Evolutionary conservation across 2,113 vertebrate genomes (phyloP).

Genomic region (Hyla sarda): DNA sequence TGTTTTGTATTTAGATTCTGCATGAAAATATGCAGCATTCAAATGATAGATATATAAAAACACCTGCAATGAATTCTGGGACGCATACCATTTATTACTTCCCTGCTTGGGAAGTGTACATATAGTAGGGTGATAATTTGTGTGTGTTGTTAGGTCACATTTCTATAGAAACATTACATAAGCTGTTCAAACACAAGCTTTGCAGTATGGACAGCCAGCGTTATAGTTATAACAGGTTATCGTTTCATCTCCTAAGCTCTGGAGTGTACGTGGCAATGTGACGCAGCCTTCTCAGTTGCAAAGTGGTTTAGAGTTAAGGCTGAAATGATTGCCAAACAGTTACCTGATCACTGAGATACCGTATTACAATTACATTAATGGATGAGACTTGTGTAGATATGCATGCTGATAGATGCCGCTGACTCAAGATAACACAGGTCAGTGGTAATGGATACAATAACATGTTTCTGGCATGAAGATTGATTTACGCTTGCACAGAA

Average conservation of each 20-base stretch:
- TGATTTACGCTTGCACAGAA: background rate
- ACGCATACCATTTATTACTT: no score
- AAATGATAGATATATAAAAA: no score
- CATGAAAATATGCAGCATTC: no score
- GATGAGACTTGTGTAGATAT: constrained; percentile 12
- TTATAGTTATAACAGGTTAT: background rate
- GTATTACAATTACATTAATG: constrained; percentile 40
- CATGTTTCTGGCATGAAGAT: background rate
- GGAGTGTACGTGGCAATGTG: constrained; percentile 12
- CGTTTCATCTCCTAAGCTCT: constrained; percentile 21
- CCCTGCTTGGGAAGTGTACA: background rate
- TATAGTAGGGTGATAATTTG: background rate
- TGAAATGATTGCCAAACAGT: constrained; percentile 32
- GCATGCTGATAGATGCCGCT: background rate
- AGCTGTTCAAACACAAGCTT: background rate
- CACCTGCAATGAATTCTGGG: background rate
- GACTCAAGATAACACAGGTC: background rate
- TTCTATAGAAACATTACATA: background rate
- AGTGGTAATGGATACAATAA: constrained; percentile 10
- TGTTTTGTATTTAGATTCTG: no score
- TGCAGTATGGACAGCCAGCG: background rate
- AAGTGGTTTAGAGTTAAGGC: constrained; percentile 37
- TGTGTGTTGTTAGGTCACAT: background rate
- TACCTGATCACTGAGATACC: constrained; percentile 23
- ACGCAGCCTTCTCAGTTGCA: constrained; percentile 4